Base-by-base conservation (phyloP, 2,113 vertebrate genomes). In the Thalassarche chlororhynchos region DNA sequence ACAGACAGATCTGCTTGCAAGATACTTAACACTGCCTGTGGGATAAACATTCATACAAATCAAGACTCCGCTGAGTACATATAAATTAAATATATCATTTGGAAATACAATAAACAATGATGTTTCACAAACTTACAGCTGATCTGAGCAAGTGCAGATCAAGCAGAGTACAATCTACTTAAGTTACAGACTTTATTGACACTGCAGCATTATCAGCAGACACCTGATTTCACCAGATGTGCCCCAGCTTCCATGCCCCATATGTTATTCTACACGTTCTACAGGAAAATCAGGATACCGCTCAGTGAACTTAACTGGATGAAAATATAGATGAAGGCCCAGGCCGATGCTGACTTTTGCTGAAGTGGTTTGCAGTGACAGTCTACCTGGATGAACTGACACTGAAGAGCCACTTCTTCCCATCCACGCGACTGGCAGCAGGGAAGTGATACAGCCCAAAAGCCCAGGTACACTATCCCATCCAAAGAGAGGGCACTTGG, bases 61-160 rank as follows among this genome's bases (percentile, higher is more conserved):
- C 25, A 80, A n/a, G 47, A 55, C 34, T 72, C 62, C 38, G 52
- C 40, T 64, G 44, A 80, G 66, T 44, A 78, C 38, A 66, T 64
- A 94, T 57, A 74, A 95, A 95, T 89, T 78, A 75, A 94, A 90
- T 62, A 81, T 55, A 71, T 44, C 12, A 81, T 44, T 72, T 85
- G 78, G 60, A 93, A 90, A 78, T 75, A 90, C 51, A 94, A 77
- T 84, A 69, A 92, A 93, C 57, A 86, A 60, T 84, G 47, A 61
- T 17, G 34, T 88, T 94, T 77, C 72, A 68, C 47, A 83, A 81
- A 57, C 29, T 75, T 79, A 55, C 11, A 87, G 20, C 9, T 77
- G 62, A 84, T 87, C 29, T 57, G 31, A 89, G 36, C 44, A 81
- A 55, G 12, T 15, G 29, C 78, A 79, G 54, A 93, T 49, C 54